Base-by-base conservation (phyloP, 2,888 invertebrate genomes). In the Catotricha subobsoleta region DNA sequence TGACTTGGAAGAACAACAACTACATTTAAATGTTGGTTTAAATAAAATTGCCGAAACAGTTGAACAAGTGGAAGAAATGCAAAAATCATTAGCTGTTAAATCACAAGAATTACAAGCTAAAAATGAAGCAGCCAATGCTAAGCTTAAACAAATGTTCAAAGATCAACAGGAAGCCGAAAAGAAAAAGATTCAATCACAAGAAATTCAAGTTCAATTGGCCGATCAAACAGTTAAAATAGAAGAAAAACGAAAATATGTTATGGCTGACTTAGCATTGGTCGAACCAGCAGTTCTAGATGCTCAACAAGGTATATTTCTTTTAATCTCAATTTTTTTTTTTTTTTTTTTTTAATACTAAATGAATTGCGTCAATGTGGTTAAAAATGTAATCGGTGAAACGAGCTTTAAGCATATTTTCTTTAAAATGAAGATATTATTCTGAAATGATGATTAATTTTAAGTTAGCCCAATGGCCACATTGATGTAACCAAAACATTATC, bases 251-350 rank as follows among this genome's bases (percentile, higher is more conserved):
- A 76, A 82, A 49, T 82, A 82, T 57, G 98, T 99, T 2, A 88
- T 88, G 81, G 86, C 81, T 10, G 98, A 99, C 64, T 72, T 99
- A 51, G 92, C 87, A 2, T 80, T 88, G 65, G 98, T 99, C 40
- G 98, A 98, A 64, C 98, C 98, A 1, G 98, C 98, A 47, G 98
- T 99, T 50, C 82, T 91, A 53, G 98, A 99, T 52, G 98, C 98
- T 27, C 95, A 98, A 69, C 84, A 80, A 68, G 92, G 86, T 86
- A 71, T 20, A 13, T 19, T 29, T 18, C 10, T 15, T 13, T 29
- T 34, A 37, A 31, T 25, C 18, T 25, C 30, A 21, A 7, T 19
- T 23, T 36, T 41, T 38, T 41, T 34, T 12, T 27, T 8, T 12
- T 18, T 15, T 23, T 15, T 12, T 7, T 18, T 3, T 28, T 16